Base-by-base conservation (phyloP, 37 sponge, comb jelly and placozoan species). In the Theonella swinhoei region DNA sequence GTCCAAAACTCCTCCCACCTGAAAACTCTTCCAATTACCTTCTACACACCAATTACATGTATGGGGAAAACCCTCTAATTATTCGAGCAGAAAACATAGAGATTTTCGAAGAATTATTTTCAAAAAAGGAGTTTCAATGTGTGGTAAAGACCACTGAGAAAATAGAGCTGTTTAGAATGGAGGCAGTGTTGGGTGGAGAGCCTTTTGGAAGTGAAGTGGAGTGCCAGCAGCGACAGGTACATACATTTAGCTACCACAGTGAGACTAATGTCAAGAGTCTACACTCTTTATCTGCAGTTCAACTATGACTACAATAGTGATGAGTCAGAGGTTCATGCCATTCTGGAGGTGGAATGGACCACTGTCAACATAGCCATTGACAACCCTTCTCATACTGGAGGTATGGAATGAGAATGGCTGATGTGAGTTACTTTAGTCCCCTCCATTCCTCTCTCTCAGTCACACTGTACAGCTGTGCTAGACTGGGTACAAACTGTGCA, bases 401-500 rank as follows among this genome's bases (percentile, higher is more conserved):
- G 83, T 72, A 58, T 36, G 39, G 34, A 60, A 4, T 20, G 8
- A 29, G 74, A n/a, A n/a, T n/a, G n/a, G n/a, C n/a, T n/a, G n/a
- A n/a, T n/a, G n/a, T n/a, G n/a, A n/a, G n/a, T n/a, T n/a, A n/a
- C n/a, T n/a, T n/a, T 20, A 17, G 9, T 54, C n/a, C 14, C 62
- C 8, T 22, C 62, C 20, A 17, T 72, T 14, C 40, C 38, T 36
- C 9, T 36, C 63, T 32, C 25, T 24, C 78, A 93, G 95, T 92
- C 2, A 74, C 75, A 2, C 80, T 94, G 43, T 97, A 97, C 88
- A 79, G 76, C 65, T 97, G 98, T 71, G 62, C 39, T 19, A 64
- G 72, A 25, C 43, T 88, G 88, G 93, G 93, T 3, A 77, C 74
- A 30, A 88, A 90, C 87, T 97, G 98, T 72, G 89, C 87, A 29